These are phyloP conservation scores for Limnephilus auricula DNA, from an alignment of 2,888 invertebrate species.

Conservation along the genomic window DNA sequence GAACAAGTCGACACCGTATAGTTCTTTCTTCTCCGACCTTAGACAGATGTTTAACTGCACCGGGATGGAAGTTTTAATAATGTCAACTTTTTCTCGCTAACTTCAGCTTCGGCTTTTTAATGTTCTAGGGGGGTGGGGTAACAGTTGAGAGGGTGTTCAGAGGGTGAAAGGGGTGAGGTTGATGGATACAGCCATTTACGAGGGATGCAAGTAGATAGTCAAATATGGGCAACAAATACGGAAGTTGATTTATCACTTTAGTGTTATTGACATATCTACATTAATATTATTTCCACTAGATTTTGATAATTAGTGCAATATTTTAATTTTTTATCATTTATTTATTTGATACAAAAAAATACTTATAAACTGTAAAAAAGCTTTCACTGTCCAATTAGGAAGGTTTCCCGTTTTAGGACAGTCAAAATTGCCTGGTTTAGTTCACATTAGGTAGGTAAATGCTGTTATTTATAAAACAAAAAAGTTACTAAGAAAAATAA, in stretches of 20 bases:
- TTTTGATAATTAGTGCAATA: too few relatives aligned
- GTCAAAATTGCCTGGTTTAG: too few relatives aligned
- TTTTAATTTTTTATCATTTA: too few relatives aligned
- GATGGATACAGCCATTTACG: not conserved
- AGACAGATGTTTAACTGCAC: slow-evolving; percentile 58
- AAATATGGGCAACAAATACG: not conserved
- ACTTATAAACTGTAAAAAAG: too few relatives aligned
- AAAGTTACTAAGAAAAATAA: too few relatives aligned
- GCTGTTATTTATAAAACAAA: too few relatives aligned
- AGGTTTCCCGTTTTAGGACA: too few relatives aligned
- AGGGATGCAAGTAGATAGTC: not conserved
- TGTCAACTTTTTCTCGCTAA: slow-evolving; percentile 60
- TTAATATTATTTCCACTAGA: too few relatives aligned
- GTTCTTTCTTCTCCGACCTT: slow-evolving; percentile 14
- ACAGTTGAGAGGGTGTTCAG: slow-evolving; percentile 53
- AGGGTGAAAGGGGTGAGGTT: not conserved
- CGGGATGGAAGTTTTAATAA: slow-evolving; percentile 63
- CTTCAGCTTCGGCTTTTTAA: slow-evolving; percentile 61
- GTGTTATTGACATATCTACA: too few relatives aligned
- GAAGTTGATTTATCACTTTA: not conserved
- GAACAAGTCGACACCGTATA: not conserved
- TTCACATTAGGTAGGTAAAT: too few relatives aligned
- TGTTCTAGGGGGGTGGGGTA: slow-evolving; percentile 58
- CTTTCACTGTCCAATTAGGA: too few relatives aligned
- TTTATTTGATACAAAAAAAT: too few relatives aligned